Percentiles rank a stretch among this genome's conserved stretches.
phyloP scores from a whole-genome alignment of 2,888 invertebrate species.

The Fissipunctia ypsillon region DNA sequence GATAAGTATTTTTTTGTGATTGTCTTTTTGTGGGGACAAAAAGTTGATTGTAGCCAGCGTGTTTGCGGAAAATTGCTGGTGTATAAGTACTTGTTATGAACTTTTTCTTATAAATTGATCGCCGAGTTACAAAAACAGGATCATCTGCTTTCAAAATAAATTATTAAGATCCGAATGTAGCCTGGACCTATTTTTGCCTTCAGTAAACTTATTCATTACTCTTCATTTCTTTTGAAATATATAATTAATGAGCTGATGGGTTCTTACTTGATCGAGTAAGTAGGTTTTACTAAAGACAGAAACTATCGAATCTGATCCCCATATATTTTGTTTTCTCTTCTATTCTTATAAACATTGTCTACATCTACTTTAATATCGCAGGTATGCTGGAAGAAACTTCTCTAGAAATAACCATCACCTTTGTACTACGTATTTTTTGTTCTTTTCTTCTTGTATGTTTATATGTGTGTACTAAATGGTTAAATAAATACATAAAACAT shows the following conservation, averaged over 20 bases:
- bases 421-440: neutral
- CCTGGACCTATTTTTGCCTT: neutral
- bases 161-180: neutral
- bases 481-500: neutral
- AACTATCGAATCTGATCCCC: neutral
- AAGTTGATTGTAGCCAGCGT: constrained; percentile 30
- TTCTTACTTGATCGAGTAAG: neutral
- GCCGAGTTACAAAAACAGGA: neutral
- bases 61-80: constrained; percentile 47
- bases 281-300: neutral
- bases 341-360: neutral
- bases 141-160: constrained; percentile 4
- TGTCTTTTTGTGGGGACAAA: constrained; percentile 66
- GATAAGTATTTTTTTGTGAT: constrained; percentile 65
- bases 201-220: neutral
- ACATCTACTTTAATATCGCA: neutral
- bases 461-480: neutral
- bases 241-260: neutral
- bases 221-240: neutral
- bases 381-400: no score
- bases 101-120: neutral
- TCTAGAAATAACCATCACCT: neutral
- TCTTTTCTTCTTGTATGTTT: neutral
- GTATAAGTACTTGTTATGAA: constrained; percentile 14
- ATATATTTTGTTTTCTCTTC: neutral